Percentiles rank a stretch among this genome's conserved stretches.
phyloP scores from a whole-genome alignment of 2,888 invertebrate genomes.

The Tenthredo distinguenda region DNA sequence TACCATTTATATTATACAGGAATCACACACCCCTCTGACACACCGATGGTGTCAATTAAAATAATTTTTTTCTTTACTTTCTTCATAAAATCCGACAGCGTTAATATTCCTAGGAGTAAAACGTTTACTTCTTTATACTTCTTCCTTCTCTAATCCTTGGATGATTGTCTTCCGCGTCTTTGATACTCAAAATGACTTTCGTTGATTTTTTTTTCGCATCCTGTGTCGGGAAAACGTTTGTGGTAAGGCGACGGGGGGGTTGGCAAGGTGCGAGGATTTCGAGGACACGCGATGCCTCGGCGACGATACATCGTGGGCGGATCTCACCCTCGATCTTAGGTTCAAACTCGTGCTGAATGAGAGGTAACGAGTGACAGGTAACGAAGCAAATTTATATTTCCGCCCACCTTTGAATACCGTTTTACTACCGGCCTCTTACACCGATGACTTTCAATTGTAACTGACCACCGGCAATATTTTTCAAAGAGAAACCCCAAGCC shows the following conservation, averaged over 20 bases:
- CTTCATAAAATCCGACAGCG: not conserved
- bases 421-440: slow-evolving; percentile 42
- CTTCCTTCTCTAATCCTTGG: not conserved
- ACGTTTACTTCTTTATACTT: not conserved
- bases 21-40: not conserved
- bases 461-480: slow-evolving; percentile 48
- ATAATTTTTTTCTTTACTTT: not conserved
- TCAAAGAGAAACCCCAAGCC: not conserved
- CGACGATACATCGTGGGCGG: not conserved
- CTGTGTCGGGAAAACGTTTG: slow-evolving; percentile 7
- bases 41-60: slow-evolving; percentile 8
- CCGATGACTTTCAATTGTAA: slow-evolving; percentile 38
- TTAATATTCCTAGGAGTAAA: not conserved
- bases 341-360: slow-evolving; percentile 59
- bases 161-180: not conserved
- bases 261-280: slow-evolving; percentile 59
- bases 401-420: slow-evolving; percentile 55
- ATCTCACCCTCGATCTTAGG: not conserved
- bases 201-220: not conserved
- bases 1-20: not conserved
- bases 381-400: slow-evolving; percentile 69
- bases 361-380: slow-evolving; percentile 66
- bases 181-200: not conserved
- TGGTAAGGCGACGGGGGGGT: slow-evolving; percentile 56
- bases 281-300: slow-evolving; percentile 42